A percentile compares a stretch with the other conserved stretches of the same genome.
Evolutionary conservation across 2,888 invertebrate genomes (phyloP).

Genomic region (Protonemura montana): DNA sequence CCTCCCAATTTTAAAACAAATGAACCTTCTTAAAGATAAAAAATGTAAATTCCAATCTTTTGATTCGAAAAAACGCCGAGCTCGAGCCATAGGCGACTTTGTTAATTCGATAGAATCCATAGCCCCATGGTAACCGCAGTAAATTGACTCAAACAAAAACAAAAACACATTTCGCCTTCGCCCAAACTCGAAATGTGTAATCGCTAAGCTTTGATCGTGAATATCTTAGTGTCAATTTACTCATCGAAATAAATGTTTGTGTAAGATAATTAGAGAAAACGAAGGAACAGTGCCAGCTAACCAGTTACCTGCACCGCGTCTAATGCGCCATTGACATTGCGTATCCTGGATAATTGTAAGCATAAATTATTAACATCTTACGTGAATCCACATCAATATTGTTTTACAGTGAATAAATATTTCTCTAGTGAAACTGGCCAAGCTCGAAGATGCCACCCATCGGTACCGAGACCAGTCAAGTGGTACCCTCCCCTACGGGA

Average conservation of each 20-base stretch:
- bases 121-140: background rate
- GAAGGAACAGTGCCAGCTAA: background rate
- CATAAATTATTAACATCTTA: background rate
- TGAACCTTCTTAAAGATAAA: background rate
- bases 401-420: background rate
- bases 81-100: background rate
- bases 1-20: background rate
- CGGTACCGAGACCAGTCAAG: conserved; percentile 2
- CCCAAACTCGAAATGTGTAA: background rate
- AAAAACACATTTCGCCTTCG: background rate
- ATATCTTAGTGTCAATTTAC: background rate
- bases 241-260: background rate
- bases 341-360: background rate
- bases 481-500: conserved; percentile 1
- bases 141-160: background rate
- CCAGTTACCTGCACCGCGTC: background rate
- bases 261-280: background rate
- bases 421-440: background rate
- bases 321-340: background rate
- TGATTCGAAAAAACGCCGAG: too few species aligned
- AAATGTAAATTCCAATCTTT: too few species aligned
- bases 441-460: background rate
- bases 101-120: background rate
- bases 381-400: too few species aligned
- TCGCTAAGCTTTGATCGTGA: background rate